A percentile compares a stretch with the other conserved stretches of the same genome.
Evolutionary conservation across 2,797 vertebrate species (phyloP).

Genomic region (Pelodytes ibericus): DNA sequence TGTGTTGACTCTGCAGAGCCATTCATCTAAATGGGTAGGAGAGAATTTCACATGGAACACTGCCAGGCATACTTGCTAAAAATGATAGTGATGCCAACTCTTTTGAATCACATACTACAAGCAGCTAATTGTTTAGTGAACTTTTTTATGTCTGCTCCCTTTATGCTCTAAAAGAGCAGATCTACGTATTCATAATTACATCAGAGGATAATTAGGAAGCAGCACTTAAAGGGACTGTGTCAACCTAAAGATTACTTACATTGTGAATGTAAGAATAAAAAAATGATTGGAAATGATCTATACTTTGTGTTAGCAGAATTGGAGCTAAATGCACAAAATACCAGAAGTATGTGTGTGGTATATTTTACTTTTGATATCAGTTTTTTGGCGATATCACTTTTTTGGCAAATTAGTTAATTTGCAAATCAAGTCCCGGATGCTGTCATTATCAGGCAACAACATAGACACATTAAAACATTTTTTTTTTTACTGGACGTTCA

Average conservation of each 20-base stretch:
- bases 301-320: no score
- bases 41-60: slow-evolving; percentile 23
- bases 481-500: no score
- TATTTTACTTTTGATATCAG: no score
- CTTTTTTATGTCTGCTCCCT: slow-evolving; percentile 1
- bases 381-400: no score
- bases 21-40: slow-evolving; percentile 16
- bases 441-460: no score
- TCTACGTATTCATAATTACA: slow-evolving; percentile 13
- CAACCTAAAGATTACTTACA: neutral
- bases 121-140: slow-evolving; percentile 39
- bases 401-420: no score
- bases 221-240: neutral
- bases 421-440: no score
- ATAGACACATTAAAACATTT: no score
- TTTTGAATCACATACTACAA: slow-evolving; percentile 34
- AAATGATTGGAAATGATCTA: no score
- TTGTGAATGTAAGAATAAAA: no score
- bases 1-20: slow-evolving; percentile 20
- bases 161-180: slow-evolving; percentile 4
- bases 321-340: no score
- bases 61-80: slow-evolving; percentile 23
- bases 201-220: neutral
- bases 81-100: slow-evolving; percentile 27
- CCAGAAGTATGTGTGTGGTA: no score